phyloP scores from a whole-genome alignment of 2,113 vertebrate species.

The Ornithorhynchus anatinus region DNA sequence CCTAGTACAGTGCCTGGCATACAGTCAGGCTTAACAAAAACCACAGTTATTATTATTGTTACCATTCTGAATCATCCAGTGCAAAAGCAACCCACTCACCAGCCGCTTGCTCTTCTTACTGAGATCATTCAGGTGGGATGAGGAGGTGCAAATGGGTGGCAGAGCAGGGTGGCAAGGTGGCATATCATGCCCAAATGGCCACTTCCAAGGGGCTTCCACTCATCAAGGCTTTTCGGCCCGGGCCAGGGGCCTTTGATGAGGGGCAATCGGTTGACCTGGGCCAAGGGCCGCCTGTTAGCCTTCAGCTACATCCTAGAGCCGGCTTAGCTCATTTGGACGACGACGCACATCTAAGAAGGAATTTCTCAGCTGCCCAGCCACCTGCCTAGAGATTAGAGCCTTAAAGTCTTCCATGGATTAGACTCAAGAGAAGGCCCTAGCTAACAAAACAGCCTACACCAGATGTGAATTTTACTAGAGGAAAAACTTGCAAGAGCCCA shows the following conservation, averaged over 20 bases:
- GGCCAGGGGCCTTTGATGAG: neutral
- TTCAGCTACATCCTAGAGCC: too few species aligned
- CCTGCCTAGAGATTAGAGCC: neutral
- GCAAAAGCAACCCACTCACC: neutral
- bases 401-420: neutral
- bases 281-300: too few species aligned
- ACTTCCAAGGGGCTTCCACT: too few species aligned
- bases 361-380: neutral
- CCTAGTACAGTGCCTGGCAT: too few species aligned
- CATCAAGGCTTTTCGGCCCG: neutral
- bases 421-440: neutral
- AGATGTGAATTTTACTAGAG: neutral
- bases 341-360: neutral
- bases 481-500: neutral
- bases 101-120: neutral
- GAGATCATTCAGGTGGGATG: neutral
- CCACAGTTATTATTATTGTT: too few species aligned
- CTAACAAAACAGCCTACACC: neutral
- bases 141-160: neutral
- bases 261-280: neutral
- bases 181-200: too few species aligned
- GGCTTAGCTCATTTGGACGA: too few species aligned
- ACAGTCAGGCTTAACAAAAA: too few species aligned
- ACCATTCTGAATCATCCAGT: neutral
- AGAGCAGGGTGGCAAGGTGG: too few species aligned